phyloP scores from a whole-genome alignment of 1,140 invertebrate genomes.

The Pararge aegeria region DNA sequence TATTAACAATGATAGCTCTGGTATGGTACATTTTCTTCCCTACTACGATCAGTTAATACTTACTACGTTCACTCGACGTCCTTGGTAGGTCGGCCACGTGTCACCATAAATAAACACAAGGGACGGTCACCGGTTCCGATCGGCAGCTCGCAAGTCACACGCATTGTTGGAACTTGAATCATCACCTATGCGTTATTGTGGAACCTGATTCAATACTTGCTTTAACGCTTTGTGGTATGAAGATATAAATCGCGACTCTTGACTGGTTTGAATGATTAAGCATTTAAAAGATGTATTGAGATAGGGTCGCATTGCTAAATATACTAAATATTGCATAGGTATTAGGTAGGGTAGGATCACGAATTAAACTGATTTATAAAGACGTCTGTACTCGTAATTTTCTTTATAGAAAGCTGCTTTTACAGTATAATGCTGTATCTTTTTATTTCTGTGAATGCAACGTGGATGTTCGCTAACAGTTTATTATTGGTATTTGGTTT shows the following conservation, averaged over 20 bases:
- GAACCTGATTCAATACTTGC: conserved; percentile 29
- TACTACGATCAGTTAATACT: neutral
- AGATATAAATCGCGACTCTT: conserved; percentile 34
- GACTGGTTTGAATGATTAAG: conserved; percentile 22
- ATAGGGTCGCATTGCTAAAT: conserved; percentile 3
- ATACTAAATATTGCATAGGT: conserved; percentile 11
- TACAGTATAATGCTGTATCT: no score
- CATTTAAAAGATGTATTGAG: conserved; percentile 14
- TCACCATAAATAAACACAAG: conserved; percentile 9
- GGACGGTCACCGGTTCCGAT: conserved; percentile 16
- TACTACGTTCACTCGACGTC: conserved; percentile 11
- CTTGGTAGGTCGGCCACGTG: conserved; percentile 27
- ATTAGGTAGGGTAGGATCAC: neutral
- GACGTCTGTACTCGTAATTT: neutral
- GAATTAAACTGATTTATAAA: neutral
- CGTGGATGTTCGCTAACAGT: no score
- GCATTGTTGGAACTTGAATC: conserved; percentile 17
- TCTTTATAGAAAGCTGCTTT: no score
- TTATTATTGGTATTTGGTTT: no score
- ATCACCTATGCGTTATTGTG: conserved; percentile 19
- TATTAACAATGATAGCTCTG: no score
- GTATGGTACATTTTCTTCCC: no score
- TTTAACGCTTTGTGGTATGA: conserved; percentile 35
- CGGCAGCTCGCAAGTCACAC: neutral
- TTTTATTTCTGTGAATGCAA: no score